A percentile compares a stretch with the other conserved stretches of the same genome.
These are phyloP conservation scores for Aspidapion aeneum DNA, from an alignment of 2,888 invertebrate genomes.

Conservation along the genomic window DNA sequence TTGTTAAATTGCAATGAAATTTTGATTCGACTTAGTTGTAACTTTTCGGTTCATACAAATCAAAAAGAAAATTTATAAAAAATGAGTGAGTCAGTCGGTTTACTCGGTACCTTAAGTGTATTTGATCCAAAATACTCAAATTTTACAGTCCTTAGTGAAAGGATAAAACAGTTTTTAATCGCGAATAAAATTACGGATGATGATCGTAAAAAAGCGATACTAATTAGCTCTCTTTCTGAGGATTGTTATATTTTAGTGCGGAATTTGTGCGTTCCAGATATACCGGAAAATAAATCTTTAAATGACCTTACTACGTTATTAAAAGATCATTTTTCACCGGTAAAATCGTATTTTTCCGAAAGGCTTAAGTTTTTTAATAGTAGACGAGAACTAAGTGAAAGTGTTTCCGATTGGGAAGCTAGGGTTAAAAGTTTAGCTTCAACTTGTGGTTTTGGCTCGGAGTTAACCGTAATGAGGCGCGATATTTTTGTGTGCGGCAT, in stretches of 20 bases:
- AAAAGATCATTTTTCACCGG: slow-evolving; percentile 13
- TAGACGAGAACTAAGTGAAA: slow-evolving; percentile 6
- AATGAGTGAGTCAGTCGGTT: neutral
- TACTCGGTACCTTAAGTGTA: neutral
- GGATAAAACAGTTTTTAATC: slow-evolving; percentile 18
- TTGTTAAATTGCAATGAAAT: neutral
- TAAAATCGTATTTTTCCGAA: slow-evolving; percentile 11
- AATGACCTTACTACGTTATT: slow-evolving; percentile 9
- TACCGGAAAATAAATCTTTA: slow-evolving; percentile 8
- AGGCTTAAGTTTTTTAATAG: slow-evolving; percentile 11
- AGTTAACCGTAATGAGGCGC: slow-evolving; percentile 15
- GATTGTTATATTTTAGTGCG: slow-evolving; percentile 5
- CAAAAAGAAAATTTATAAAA: neutral
- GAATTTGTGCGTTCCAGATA: slow-evolving; percentile 9
- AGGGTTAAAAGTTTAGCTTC: slow-evolving; percentile 19
- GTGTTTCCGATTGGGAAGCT: slow-evolving; percentile 19
- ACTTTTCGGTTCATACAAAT: neutral
- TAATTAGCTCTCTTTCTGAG: slow-evolving; percentile 16
- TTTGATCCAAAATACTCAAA: slow-evolving; percentile 1
- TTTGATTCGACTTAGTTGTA: neutral
- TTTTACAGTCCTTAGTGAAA: slow-evolving; percentile 16
- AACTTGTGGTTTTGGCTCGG: slow-evolving; percentile 19
- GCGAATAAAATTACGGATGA: slow-evolving; percentile 14
- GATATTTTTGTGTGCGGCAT: too few relatives aligned
- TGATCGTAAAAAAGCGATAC: slow-evolving; percentile 15